phyloP scores from a whole-genome alignment of 2,797 vertebrate species.

The Tragopan temminckii region DNA sequence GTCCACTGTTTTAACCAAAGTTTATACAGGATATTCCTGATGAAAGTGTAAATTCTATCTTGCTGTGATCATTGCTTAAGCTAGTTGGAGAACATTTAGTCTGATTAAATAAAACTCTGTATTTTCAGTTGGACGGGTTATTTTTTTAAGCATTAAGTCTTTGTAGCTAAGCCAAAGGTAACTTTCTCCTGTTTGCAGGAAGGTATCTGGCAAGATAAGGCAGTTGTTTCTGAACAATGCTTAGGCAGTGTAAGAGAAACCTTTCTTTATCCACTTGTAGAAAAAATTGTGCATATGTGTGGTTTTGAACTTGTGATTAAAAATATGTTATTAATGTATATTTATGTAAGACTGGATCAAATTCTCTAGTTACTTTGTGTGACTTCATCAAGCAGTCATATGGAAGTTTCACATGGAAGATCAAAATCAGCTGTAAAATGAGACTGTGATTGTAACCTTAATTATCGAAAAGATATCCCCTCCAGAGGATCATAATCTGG shows the following conservation, averaged over 20 bases:
- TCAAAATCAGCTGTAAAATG: slow-evolving; percentile 28
- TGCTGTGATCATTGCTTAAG: not conserved
- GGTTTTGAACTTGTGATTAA: not conserved
- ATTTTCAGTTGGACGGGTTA: not conserved
- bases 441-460: slow-evolving; percentile 33
- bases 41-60: not conserved
- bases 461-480: slow-evolving; percentile 46
- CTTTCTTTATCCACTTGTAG: not conserved
- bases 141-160: not conserved
- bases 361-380: not conserved
- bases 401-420: slow-evolving; percentile 7
- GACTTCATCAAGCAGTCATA: not conserved
- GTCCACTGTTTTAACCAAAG: not conserved
- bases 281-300: not conserved
- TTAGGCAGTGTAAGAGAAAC: not conserved
- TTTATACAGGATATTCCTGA: not conserved
- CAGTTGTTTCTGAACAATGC: not conserved
- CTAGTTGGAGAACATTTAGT: not conserved
- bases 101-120: not conserved
- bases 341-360: not conserved
- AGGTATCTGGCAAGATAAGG: not conserved
- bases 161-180: not conserved
- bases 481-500: slow-evolving; percentile 56
- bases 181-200: not conserved
- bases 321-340: not conserved